Evolutionary conservation across 1,140 invertebrate genomes (phyloP), one percentile per base, ranked within the genome.

Genomic region (Papilio glaucus): DNA sequence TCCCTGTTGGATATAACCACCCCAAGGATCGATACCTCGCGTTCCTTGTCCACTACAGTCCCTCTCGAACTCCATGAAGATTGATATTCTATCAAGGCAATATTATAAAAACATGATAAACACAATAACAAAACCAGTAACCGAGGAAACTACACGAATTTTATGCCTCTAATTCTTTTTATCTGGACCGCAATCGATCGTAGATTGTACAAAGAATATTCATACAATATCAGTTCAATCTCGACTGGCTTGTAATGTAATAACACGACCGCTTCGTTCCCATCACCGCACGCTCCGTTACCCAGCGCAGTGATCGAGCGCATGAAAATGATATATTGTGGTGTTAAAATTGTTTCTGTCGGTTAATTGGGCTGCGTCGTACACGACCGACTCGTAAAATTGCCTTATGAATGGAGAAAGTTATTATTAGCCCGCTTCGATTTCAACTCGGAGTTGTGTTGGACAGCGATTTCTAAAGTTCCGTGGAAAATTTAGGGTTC

Each of bases 281-380:
- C 61, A 62, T 62, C 61, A 62, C 12, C 61, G 61, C 61, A 62
- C 61, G 61, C 33, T 37, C 29, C 33, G 61, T 33, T 62, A 15
- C 29, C 33, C 29, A 9, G n/a, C 33, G 60, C 8, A 37, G 57
- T 62, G 61, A 62, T 62, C 29, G 61, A 38, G 61, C 29, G 61
- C 61, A 62, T 62, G 13, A 62, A 62, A 62, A 62, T 62, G 61
- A 62, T 62, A 62, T 62, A 62, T 62, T 62, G 61, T 62, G 33
- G 61, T 62, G 61, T 62, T 38, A 62, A 62, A 62, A 62, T 62
- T 37, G 61, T 62, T 29, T 62, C 61, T 62, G 61, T 33, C 61
- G 33, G 61, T 62, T 62, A 62, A 62, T 62, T 62, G 61, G 61
- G 15, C 61, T 38, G 15, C 45, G 45, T 33, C 29, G 61, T 62